phyloP scores from a whole-genome alignment of 2,888 invertebrate species.

The Seira sanloemensis region DNA sequence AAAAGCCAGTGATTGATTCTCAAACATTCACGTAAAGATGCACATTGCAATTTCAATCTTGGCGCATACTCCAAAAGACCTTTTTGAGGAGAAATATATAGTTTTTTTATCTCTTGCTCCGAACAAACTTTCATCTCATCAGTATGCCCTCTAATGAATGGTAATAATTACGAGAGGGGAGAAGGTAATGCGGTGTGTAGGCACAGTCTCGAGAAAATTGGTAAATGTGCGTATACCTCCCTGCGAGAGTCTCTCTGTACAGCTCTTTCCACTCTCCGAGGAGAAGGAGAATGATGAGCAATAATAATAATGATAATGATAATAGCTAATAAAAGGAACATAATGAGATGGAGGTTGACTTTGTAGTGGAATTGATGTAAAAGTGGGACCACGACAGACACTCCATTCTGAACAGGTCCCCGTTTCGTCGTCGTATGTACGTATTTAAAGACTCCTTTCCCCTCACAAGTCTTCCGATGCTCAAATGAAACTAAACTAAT shows the following conservation, averaged over 20 bases:
- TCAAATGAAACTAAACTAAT: not conserved
- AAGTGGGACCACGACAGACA: not conserved
- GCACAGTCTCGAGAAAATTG: not conserved
- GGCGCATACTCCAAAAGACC: too few relatives aligned
- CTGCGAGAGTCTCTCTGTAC: not conserved
- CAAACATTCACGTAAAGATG: too few relatives aligned
- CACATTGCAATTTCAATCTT: too few relatives aligned
- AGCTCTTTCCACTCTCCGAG: too few relatives aligned
- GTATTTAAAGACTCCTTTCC: not conserved
- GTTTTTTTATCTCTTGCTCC: not conserved
- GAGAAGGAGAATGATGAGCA: constrained; percentile 7
- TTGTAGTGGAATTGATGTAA: constrained; percentile 46
- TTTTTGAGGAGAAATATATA: not conserved
- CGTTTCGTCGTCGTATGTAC: not conserved
- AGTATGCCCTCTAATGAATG: constrained; percentile 50
- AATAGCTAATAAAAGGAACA: constrained; percentile 65
- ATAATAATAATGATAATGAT: constrained; percentile 59
- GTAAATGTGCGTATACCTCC: not conserved
- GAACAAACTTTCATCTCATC: too few relatives aligned
- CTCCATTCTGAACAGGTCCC: not conserved
- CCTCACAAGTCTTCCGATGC: not conserved
- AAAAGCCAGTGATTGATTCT: too few relatives aligned
- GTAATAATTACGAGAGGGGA: constrained; percentile 55
- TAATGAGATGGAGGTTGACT: constrained; percentile 65
- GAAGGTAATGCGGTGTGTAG: constrained; percentile 23